A percentile compares a stretch with the other conserved stretches of the same genome.
Conservation (phyloP, 2,113 vertebrate species). For the Grallaria varia region DNA sequence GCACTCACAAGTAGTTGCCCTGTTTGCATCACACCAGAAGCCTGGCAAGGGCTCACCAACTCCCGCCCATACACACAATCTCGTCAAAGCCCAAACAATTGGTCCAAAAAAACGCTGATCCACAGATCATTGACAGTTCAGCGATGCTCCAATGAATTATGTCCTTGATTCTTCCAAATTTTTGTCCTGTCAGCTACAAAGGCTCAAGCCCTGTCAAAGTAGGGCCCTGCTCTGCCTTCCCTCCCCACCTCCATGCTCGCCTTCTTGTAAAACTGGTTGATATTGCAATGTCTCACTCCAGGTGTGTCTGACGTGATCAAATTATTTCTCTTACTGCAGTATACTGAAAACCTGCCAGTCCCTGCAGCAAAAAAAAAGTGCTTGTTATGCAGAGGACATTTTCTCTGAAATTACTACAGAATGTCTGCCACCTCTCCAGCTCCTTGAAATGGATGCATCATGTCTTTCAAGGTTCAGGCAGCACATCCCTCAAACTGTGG, state of each 20-base stretch:
- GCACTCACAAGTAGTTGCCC: background rate
- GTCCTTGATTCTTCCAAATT: background rate
- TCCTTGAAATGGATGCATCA: background rate
- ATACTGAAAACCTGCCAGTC: conserved; percentile 49
- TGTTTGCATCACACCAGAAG: background rate
- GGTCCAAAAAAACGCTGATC: background rate
- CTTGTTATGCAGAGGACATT: conserved; percentile 34
- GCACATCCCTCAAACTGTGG: background rate
- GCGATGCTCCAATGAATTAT: background rate
- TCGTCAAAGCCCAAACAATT: background rate
- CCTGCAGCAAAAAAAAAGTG: background rate
- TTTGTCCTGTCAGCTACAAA: background rate
- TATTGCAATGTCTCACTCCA: background rate
- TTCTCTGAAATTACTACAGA: conserved; percentile 2
- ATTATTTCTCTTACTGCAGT: conserved; percentile 30
- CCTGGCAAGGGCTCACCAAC: background rate
- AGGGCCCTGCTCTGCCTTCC: background rate
- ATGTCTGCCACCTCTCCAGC: background rate
- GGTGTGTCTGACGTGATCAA: background rate
- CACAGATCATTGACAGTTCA: background rate
- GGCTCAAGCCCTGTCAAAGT: background rate
- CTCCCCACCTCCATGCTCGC: background rate
- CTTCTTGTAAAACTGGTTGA: background rate
- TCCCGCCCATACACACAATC: background rate
- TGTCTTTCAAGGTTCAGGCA: background rate